phyloP scores from a whole-genome alignment of 2,888 invertebrate genomes.

The Eugnorisma glareosa region DNA sequence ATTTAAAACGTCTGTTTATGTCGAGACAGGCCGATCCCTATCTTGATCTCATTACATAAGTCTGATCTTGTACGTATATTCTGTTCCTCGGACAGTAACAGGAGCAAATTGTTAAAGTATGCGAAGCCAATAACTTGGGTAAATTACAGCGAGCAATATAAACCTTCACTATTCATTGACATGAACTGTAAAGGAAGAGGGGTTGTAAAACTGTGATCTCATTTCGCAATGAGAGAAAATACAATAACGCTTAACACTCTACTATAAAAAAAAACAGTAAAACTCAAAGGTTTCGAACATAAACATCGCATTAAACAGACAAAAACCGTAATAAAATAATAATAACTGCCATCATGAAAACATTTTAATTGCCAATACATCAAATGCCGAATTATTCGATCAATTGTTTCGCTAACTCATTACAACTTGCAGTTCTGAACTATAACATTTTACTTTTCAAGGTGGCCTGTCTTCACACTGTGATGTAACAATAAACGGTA shows the following conservation, averaged over 20 bases:
- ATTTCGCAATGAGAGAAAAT: slow-evolving; percentile 48
- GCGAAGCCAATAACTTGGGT: slow-evolving; percentile 41
- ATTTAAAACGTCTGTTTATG: slow-evolving; percentile 83
- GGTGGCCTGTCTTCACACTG: slow-evolving; percentile 66
- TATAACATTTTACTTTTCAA: slow-evolving; percentile 70
- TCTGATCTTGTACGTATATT: slow-evolving; percentile 65
- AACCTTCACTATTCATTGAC: slow-evolving; percentile 41
- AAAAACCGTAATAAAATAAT: slow-evolving; percentile 14
- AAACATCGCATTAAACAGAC: slow-evolving; percentile 19
- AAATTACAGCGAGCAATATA: slow-evolving; percentile 41
- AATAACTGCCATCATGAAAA: slow-evolving; percentile 36
- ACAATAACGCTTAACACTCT: slow-evolving; percentile 34
- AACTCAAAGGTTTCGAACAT: slow-evolving; percentile 1
- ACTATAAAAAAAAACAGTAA: slow-evolving; percentile 40
- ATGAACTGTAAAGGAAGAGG: slow-evolving; percentile 42
- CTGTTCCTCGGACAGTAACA: slow-evolving; percentile 48
- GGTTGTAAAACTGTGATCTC: slow-evolving; percentile 47
- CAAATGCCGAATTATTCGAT: slow-evolving; percentile 41
- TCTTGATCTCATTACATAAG: slow-evolving; percentile 80
- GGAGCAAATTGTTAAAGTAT: slow-evolving; percentile 46
- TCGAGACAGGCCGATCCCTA: slow-evolving; percentile 77
- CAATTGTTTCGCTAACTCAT: slow-evolving; percentile 68
- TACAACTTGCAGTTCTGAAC: slow-evolving; percentile 71
- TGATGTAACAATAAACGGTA: slow-evolving; percentile 62
- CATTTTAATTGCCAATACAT: slow-evolving; percentile 56